These are phyloP conservation scores for Lophotriccus pileatus DNA, from an alignment of 2,797 vertebrate species.

Conservation along the genomic window DNA sequence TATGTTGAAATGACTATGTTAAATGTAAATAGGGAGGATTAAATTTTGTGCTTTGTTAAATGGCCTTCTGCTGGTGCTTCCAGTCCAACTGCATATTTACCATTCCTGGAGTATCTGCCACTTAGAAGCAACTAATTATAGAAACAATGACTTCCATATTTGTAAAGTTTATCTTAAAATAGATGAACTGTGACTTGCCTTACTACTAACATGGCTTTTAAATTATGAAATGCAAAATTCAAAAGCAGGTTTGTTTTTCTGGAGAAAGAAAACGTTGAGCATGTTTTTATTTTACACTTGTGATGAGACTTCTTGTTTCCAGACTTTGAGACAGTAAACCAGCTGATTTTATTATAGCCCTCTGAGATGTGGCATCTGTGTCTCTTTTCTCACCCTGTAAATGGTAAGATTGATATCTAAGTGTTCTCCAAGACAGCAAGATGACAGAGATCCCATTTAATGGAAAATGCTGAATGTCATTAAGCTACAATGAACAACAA, in stretches of 20 bases:
- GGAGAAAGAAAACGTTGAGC: background rate
- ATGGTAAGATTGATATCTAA: slow-evolving; percentile 4
- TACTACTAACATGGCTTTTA: background rate
- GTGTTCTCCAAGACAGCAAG: background rate
- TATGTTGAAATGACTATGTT: background rate
- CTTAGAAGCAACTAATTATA: slow-evolving; percentile 53
- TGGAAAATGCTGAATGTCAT: slow-evolving; percentile 22
- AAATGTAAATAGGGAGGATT: background rate
- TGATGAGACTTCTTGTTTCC: slow-evolving; percentile 27
- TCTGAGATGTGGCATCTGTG: slow-evolving; percentile 32
- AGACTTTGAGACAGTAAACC: background rate
- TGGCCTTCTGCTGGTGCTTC: slow-evolving; percentile 18
- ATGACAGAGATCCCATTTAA: slow-evolving; percentile 58
- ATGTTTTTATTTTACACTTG: background rate
- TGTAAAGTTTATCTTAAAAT: slow-evolving; percentile 55
- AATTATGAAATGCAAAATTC: background rate
- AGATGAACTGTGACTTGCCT: slow-evolving; percentile 13
- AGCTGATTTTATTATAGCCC: slow-evolving; percentile 31
- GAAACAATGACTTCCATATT: slow-evolving; percentile 53
- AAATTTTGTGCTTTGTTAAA: background rate
- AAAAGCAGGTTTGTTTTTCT: background rate
- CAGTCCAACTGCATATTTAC: slow-evolving; percentile 55
- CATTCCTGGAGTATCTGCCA: slow-evolving; percentile 53
- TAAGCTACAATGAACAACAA: slow-evolving; percentile 60
- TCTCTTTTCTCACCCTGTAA: slow-evolving; percentile 52